Base-by-base conservation (phyloP, 2,797 vertebrate genomes). In the Rhyacichthys aspro region DNA sequence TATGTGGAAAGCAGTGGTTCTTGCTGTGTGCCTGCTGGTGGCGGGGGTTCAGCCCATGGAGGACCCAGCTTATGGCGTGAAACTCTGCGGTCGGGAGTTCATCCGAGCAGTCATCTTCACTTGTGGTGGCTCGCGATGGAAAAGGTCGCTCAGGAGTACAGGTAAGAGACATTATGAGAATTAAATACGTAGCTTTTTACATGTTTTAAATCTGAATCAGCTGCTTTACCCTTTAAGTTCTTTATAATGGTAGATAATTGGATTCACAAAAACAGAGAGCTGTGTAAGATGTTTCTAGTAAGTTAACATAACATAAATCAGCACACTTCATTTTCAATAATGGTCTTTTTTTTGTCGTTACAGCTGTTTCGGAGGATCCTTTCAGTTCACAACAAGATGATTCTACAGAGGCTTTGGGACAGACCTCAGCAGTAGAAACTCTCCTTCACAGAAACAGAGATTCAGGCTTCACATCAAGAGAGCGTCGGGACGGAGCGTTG, bases 91-190 rank as follows among this genome's bases (percentile, higher is more conserved):
- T 15, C 89, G 94, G 0, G 94, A 96, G 67, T 96, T 97, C 81
- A 94, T 96, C 80, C 91, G 94, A 0, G 94, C 94, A 0, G 93
- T 96, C 71, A 95, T 96, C 82, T 93, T 95, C 67, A 95, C 94
- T 55, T 96, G 95, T 0, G 95, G 95, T 41, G 92, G 94, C 11
- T 95, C 95, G 9, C 87, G 94, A 11, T 95, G 95, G 95, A 94
- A 72, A 67, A 87, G 95, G 12, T 86, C 88, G 0, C 83, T 91
- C 59, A 82, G 61, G 60, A 83, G 76, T 72, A 19, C 78, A 87
- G 91, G 93, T 93, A 54, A 87, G 86, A 71, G 12, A 10, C 7
- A n/a, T n/a, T n/a, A n/a, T n/a, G n/a, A n/a, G n/a, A n/a, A n/a
- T n/a, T n/a, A n/a, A n/a, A n/a, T n/a, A n/a, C n/a, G n/a, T n/a